Evolutionary conservation across 2,888 invertebrate species (phyloP).

Genomic region (Phlogophora meticulosa): DNA sequence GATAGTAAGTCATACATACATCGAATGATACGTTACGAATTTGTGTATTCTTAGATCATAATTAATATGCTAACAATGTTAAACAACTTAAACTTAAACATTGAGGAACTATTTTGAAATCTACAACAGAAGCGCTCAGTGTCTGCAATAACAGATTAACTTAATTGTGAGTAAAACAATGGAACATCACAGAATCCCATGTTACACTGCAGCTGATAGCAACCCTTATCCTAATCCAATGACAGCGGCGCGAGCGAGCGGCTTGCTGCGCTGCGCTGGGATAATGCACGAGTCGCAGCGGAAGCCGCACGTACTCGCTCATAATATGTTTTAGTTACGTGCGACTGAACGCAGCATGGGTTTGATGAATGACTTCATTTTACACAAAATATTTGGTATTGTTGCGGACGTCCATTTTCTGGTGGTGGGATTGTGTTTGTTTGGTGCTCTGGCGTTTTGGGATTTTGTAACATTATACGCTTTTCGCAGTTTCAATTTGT

Average conservation of each 20-base stretch:
- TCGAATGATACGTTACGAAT: no score
- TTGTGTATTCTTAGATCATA: no score
- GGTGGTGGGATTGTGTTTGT: not conserved
- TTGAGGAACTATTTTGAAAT: no score
- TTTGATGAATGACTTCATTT: slow-evolving; percentile 45
- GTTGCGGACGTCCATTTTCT: slow-evolving; percentile 24
- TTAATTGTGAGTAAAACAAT: not conserved
- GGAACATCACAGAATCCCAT: not conserved
- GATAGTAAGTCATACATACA: no score
- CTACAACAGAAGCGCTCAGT: not conserved
- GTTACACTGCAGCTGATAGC: not conserved
- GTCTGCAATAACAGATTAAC: not conserved
- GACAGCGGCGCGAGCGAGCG: slow-evolving; percentile 12
- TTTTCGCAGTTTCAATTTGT: not conserved
- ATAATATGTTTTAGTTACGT: slow-evolving; percentile 30
- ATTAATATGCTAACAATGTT: no score
- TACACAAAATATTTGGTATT: slow-evolving; percentile 20
- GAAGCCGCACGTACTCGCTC: slow-evolving; percentile 7
- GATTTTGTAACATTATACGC: not conserved
- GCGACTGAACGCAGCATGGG: slow-evolving; percentile 21
- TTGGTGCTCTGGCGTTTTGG: not conserved
- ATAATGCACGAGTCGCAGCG: slow-evolving; percentile 23
- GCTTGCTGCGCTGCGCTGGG: slow-evolving; percentile 10
- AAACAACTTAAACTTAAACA: no score
- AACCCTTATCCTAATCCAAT: slow-evolving; percentile 50